phyloP scores from a whole-genome alignment of 2,888 invertebrate species.

The Proisotoma minuta region DNA sequence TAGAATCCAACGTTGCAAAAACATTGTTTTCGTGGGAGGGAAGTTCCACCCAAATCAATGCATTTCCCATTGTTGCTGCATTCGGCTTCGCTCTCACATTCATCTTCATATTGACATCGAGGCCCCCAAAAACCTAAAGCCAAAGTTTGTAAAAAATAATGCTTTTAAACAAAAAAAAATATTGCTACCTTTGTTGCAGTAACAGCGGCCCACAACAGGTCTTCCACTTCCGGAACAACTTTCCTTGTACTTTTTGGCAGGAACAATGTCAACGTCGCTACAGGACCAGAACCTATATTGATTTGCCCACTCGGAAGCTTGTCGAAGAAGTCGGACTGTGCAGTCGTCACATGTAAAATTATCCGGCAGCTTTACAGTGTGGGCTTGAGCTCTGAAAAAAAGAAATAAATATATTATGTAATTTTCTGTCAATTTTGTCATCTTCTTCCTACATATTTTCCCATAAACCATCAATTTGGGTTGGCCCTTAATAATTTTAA shows the following conservation, averaged over 20 bases:
- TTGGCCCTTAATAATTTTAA: too few relatives aligned
- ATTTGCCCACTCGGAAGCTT: conserved; percentile 84
- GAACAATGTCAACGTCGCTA: conserved; percentile 79
- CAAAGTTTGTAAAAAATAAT: neutral
- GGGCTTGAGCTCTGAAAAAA: conserved; percentile 71
- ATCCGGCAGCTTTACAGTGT: conserved; percentile 71
- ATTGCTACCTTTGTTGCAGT: conserved; percentile 41
- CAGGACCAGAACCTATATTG: conserved; percentile 92
- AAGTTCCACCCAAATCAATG: conserved; percentile 71
- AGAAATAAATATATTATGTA: neutral
- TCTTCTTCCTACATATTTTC: too few relatives aligned
- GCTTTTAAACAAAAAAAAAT: neutral
- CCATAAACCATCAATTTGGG: too few relatives aligned
- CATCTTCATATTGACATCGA: conserved; percentile 81
- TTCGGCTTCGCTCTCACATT: conserved; percentile 77
- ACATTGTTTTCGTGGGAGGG: conserved; percentile 75
- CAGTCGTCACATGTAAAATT: conserved; percentile 84
- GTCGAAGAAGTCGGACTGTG: conserved; percentile 78
- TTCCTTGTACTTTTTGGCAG: conserved; percentile 64
- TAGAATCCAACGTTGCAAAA: conserved; percentile 32
- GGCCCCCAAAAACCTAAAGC: conserved; percentile 59
- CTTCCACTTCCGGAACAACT: conserved; percentile 78
- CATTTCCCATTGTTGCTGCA: conserved; percentile 82
- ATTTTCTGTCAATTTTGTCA: too few relatives aligned
- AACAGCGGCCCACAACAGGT: conserved; percentile 64